Evolutionary conservation across 2,797 vertebrate species (phyloP), one percentile per base, ranked within the genome.

Genomic region (Poeciliopsis presidionis): DNA sequence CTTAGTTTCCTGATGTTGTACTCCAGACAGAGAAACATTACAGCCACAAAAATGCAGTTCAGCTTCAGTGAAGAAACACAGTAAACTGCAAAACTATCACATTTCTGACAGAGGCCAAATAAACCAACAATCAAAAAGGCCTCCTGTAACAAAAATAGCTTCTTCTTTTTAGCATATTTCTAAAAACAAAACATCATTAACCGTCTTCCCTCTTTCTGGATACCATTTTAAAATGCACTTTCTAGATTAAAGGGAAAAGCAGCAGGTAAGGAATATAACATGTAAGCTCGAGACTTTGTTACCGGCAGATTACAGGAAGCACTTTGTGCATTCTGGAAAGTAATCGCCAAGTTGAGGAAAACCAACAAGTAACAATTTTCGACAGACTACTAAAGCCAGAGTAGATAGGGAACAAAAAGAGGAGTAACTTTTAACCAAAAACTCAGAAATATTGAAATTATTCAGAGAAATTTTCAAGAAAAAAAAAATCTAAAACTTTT

Each of bases 1-100:
- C 39, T 80, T 3, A 41, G 20, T 28, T 47, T 25, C 51, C 13
- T 18, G 6, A 41, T 57, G 12, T 67, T 39, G 33, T 67, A 25
- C 36, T 67, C 63, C 8, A 7, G 36, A 65, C 36, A 41, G 22
- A 22, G 12, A 69, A 69, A 49, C 1, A 45, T 43, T 39, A 73
- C 67, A 74, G 75, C 53, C 70, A 49, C 45, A 78, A 84, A 81
- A 74, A 75, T 75, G 18, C 5, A 59, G 13, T 51, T 39, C 61
- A 71, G 76, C 22, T 39, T n/a, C 51, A 45, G 18, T n/a, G 25
- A 33, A 76, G 25, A 9, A 78, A 28, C 65, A 13, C 36, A 22
- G 9, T 11, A 74, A 2, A 12, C 55, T 22, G n/a, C 25, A 30
- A 16, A 30, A 4, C 12, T 16, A 9, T 12, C 13, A 7, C 18